These are phyloP conservation scores for Lasioglossum marginatum DNA, from an alignment of 2,888 invertebrate genomes.

Conservation along the genomic window DNA sequence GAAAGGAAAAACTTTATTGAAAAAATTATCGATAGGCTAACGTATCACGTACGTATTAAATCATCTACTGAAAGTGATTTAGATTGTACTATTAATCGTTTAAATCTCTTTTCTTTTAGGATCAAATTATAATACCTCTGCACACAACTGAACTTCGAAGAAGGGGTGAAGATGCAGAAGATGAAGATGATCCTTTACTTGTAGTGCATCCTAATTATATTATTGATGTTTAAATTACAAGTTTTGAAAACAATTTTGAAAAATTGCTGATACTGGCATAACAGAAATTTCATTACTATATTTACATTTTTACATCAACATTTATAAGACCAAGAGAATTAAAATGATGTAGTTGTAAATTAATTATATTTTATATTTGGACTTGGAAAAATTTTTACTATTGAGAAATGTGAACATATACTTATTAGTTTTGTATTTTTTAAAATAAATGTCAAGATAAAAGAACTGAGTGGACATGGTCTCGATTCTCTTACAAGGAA, in stretches of 20 bases:
- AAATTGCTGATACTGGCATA: slow-evolving; percentile 1
- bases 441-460: not conserved
- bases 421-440: not conserved
- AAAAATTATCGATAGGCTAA: slow-evolving; percentile 96
- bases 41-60: slow-evolving; percentile 89
- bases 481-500: not conserved
- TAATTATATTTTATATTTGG: not conserved
- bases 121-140: slow-evolving; percentile 93
- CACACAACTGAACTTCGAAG: slow-evolving; percentile 86
- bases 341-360: not conserved
- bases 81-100: slow-evolving; percentile 19
- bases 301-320: not conserved
- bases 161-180: slow-evolving; percentile 86
- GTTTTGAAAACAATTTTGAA: not conserved
- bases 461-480: not conserved
- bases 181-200: slow-evolving; percentile 92
- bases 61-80: not conserved
- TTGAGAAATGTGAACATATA: not conserved
- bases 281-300: not conserved
- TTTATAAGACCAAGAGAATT: not conserved
- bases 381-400: not conserved
- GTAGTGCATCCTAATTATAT: slow-evolving; percentile 99
- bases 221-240: slow-evolving; percentile 86
- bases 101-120: slow-evolving; percentile 86
- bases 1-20: slow-evolving; percentile 95